A percentile compares a stretch with the other conserved stretches of the same genome.
These are phyloP conservation scores for Callipepla squamata DNA, from an alignment of 2,113 vertebrate species.

Conservation along the genomic window DNA sequence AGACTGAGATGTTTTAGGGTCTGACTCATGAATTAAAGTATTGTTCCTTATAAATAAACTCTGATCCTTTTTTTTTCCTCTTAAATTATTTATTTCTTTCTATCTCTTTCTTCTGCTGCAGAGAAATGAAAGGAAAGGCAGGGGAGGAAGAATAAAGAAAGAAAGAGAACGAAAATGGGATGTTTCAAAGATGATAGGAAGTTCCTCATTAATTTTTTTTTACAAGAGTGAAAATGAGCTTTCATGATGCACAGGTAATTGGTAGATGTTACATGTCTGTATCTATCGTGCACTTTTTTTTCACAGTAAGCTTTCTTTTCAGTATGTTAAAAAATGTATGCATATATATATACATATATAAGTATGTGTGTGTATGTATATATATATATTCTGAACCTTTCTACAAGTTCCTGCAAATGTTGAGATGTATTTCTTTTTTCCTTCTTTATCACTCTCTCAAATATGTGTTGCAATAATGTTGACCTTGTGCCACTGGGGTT, in stretches of 20 bases:
- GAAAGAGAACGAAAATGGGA: not conserved
- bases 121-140: constrained; percentile 12
- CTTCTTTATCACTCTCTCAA: not conserved
- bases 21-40: constrained; percentile 50
- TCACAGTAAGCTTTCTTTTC: not conserved
- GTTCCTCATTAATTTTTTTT: not conserved
- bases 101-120: not conserved
- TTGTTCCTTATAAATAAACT: constrained; percentile 27
- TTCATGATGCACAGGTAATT: not conserved
- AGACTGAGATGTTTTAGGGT: constrained; percentile 26
- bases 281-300: not conserved
- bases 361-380: too few species aligned
- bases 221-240: constrained; percentile 3
- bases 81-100: constrained; percentile 54
- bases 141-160: not conserved
- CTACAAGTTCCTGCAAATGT: not conserved
- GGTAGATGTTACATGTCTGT: not conserved
- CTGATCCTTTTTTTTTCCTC: not conserved
- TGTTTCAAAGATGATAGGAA: not conserved
- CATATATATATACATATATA: too few species aligned
- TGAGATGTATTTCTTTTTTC: not conserved
- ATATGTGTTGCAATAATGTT: not conserved
- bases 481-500: not conserved
- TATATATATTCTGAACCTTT: rapidly evolving
- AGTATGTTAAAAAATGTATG: not conserved